These are phyloP conservation scores for Blera fallax DNA, from an alignment of 2,888 invertebrate genomes.

Conservation along the genomic window DNA sequence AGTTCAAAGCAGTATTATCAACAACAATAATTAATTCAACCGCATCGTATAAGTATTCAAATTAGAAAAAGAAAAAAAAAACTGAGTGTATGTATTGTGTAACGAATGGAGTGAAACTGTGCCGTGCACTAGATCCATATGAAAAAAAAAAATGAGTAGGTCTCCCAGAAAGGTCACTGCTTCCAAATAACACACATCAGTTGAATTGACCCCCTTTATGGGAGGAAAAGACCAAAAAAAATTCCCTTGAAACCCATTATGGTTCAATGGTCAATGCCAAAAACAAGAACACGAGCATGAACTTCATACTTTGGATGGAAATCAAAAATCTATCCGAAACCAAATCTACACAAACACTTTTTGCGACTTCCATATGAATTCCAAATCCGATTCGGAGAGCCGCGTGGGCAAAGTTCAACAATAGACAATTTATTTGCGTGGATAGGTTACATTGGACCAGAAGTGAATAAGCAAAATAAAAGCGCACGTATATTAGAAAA, in stretches of 20 bases:
- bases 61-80: background rate
- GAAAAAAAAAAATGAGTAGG: background rate
- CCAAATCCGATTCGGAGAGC: background rate
- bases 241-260: background rate
- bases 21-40: conserved; percentile 14
- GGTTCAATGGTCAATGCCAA: conserved; percentile 29
- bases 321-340: background rate
- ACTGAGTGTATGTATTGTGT: conserved; percentile 3
- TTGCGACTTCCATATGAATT: background rate
- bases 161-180: conserved; percentile 11
- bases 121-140: conserved; percentile 1
- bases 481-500: conserved; percentile 17
- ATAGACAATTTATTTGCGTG: background rate
- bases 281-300: conserved; percentile 8
- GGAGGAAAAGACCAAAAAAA: background rate
- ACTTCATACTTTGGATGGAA: conserved; percentile 24
- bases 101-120: background rate
- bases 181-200: background rate
- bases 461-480: conserved; percentile 1
- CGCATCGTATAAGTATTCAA: background rate
- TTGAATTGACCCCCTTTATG: background rate
- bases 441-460: background rate
- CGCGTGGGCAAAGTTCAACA: conserved; percentile 36
- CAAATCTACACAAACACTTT: background rate
- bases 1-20: background rate